These are phyloP conservation scores for Mechanitis messenoides DNA, from an alignment of 2,888 invertebrate genomes.

Conservation along the genomic window DNA sequence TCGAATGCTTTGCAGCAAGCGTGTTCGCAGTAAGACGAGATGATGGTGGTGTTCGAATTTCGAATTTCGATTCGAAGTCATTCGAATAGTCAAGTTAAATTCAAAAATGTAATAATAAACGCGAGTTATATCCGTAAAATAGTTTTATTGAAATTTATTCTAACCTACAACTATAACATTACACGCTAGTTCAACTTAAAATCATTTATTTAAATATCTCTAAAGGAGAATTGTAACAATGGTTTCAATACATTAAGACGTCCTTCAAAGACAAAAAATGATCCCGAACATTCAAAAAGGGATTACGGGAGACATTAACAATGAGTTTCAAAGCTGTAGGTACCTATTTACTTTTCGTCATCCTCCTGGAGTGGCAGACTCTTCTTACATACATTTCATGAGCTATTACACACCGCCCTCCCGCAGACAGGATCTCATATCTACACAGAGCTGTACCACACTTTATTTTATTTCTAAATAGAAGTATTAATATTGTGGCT, in stretches of 20 bases:
- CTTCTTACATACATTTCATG: slow-evolving; percentile 75
- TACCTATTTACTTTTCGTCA: slow-evolving; percentile 53
- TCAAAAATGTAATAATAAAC: too few relatives aligned
- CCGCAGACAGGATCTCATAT: slow-evolving; percentile 35
- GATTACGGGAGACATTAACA: slow-evolving; percentile 57
- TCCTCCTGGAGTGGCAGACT: slow-evolving; percentile 52
- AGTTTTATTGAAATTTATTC: too few relatives aligned
- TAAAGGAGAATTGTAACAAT: slow-evolving; percentile 17
- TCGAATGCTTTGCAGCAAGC: too few relatives aligned
- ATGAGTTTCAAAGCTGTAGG: slow-evolving; percentile 51
- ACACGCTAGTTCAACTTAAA: neutral
- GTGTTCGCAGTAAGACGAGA: too few relatives aligned
- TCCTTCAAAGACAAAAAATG: slow-evolving; percentile 46
- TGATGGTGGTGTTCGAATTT: too few relatives aligned
- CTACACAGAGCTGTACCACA: slow-evolving; percentile 38
- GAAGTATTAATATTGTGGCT: neutral
- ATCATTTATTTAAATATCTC: neutral
- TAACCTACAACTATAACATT: neutral
- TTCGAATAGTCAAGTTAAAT: too few relatives aligned
- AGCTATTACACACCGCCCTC: slow-evolving; percentile 71
- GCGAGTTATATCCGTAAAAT: too few relatives aligned
- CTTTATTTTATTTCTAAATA: slow-evolving; percentile 26
- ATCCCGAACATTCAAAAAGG: slow-evolving; percentile 56
- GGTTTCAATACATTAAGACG: slow-evolving; percentile 23
- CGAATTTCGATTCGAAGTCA: too few relatives aligned